phyloP scores from a whole-genome alignment of 2,888 invertebrate genomes.

The Pammene aurita region DNA sequence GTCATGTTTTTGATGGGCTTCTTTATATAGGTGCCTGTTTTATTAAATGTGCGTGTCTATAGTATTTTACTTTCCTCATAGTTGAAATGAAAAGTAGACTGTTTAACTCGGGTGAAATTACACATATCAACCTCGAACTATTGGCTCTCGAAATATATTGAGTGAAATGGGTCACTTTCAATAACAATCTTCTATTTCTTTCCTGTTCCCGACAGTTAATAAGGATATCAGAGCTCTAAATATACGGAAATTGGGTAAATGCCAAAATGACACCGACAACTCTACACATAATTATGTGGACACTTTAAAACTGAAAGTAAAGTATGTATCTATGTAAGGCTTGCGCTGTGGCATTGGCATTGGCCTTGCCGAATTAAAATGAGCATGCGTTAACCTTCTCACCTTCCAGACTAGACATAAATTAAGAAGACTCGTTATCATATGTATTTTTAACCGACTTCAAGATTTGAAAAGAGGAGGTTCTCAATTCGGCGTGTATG shows the following conservation, averaged over 20 bases:
- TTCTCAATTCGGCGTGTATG: too few species aligned
- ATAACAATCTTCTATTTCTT: too few species aligned
- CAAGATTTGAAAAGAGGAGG: too few species aligned
- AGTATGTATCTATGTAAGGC: not conserved
- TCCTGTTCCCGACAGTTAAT: not conserved
- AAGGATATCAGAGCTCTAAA: not conserved
- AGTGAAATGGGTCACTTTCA: too few species aligned
- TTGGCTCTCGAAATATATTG: too few species aligned
- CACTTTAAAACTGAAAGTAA: not conserved
- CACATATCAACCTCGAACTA: too few species aligned
- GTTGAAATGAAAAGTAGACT: too few species aligned
- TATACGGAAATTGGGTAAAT: not conserved
- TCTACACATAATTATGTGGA: not conserved
- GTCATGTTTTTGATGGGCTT: too few species aligned
- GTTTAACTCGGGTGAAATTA: too few species aligned
- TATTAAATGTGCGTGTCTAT: too few species aligned
- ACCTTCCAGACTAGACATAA: constrained; percentile 35
- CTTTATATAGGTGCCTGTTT: too few species aligned
- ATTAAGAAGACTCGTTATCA: constrained; percentile 28
- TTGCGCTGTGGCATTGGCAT: not conserved
- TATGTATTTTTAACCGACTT: constrained; percentile 31
- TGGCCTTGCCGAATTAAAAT: constrained; percentile 18
- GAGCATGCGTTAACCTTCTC: constrained; percentile 25
- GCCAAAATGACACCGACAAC: not conserved
- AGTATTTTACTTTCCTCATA: too few species aligned